Conservation (phyloP, 2,113 vertebrate genomes). For the Micronisus gabar region DNA sequence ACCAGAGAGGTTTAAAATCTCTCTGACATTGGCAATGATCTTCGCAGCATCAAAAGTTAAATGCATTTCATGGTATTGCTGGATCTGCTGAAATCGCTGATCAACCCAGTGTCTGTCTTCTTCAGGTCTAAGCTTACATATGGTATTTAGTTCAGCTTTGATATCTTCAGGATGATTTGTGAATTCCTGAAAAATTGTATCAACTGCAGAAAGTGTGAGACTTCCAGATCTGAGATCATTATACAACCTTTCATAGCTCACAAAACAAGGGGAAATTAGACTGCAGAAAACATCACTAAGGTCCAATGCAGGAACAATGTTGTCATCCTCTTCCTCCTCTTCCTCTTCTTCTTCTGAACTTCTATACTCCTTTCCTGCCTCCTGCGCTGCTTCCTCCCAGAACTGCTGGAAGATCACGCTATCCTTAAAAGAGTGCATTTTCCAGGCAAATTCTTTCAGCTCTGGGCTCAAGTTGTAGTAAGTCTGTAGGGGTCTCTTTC, state of each 20-base stretch:
- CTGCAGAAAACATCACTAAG: not conserved
- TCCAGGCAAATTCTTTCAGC: slow-evolving; percentile 58
- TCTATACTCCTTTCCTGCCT: not conserved
- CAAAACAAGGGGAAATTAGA: slow-evolving; percentile 70
- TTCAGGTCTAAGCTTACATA: slow-evolving; percentile 59
- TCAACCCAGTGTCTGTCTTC: slow-evolving; percentile 74
- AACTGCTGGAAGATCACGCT: slow-evolving; percentile 80
- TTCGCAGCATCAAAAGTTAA: slow-evolving; percentile 78
- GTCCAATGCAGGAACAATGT: not conserved
- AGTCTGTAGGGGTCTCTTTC: not conserved
- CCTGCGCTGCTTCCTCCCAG: slow-evolving; percentile 74
- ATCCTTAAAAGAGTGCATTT: slow-evolving; percentile 64
- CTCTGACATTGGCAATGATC: slow-evolving; percentile 78
- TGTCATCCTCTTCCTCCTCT: not conserved
- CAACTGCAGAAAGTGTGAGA: slow-evolving; percentile 77
- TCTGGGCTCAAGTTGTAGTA: slow-evolving; percentile 74
- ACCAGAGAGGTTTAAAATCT: slow-evolving; percentile 79
- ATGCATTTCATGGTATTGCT: slow-evolving; percentile 87
- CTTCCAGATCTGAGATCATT: slow-evolving; percentile 70
- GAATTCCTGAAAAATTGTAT: slow-evolving; percentile 75
- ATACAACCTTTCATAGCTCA: slow-evolving; percentile 65
- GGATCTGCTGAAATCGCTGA: slow-evolving; percentile 80
- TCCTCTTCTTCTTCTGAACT: not conserved
- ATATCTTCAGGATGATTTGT: slow-evolving; percentile 72
- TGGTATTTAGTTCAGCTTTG: slow-evolving; percentile 62